Base-by-base conservation (phyloP, 2,113 vertebrate genomes). In the Apteryx mantelli region DNA sequence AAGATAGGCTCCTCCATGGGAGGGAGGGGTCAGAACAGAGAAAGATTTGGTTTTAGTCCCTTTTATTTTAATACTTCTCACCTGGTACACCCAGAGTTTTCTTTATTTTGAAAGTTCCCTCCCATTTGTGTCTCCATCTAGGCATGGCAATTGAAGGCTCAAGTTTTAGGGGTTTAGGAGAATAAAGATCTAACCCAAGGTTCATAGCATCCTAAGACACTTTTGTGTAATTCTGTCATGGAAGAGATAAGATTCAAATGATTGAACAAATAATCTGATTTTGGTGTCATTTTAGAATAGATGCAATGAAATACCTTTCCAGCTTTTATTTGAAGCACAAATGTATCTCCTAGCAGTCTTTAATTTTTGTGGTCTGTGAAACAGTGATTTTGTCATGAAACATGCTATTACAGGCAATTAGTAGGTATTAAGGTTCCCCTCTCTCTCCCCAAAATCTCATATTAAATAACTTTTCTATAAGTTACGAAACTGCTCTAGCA, bases 321-420 rank as follows among this genome's bases (percentile, higher is more conserved):
- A 87, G 42, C 52, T 97, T 94, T 82, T 84, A 93, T 56, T 90
- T 85, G 55, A 84, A 94, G 30, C 34, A 73, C 48, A 95, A 95
- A 89, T 91, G 60, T 21, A 82, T 87, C 93, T 94, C 73, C 38
- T 93, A 66, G 63, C 46, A 96, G 87, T 34, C n/a, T 86, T 93
- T 95, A 87, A 94, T 91, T 92, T 86, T 90, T 82, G 90, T 71
- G 61, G 61, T 63, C 30, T 80, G 63, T 95, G 76, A 95, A 88
- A 86, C 21, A 82, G 85, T 83, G 46, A 64, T 82, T 58, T 68
- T 74, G n/a, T 91, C 68, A 90, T n/a, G 73, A 87, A 75, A 56
- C 74, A 88, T 26, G 63, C 80, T 94, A 86, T 89, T 96, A 84
- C 89, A 86, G 93, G 55, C 77, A 95, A 96, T 94, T 95, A 88